A percentile compares a stretch with the other conserved stretches of the same genome.
Conservation (phyloP, 2,797 vertebrate genomes). For the Syndactyla subalaris region DNA sequence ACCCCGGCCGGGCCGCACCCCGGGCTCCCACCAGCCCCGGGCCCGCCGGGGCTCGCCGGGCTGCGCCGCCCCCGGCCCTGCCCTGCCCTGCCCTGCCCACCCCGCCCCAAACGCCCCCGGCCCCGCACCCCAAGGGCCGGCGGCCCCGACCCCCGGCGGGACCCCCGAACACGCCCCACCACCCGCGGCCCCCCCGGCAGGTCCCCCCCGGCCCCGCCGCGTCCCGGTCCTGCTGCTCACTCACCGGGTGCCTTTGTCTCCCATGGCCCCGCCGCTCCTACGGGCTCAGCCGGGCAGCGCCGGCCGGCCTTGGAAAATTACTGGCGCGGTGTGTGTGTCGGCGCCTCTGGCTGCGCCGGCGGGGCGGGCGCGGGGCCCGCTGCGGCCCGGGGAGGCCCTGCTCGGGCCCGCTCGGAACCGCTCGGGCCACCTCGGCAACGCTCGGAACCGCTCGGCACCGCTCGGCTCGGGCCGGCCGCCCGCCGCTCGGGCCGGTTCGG, state of each 20-base stretch:
- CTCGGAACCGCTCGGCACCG: not conserved
- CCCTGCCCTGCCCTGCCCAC: too few relatives aligned
- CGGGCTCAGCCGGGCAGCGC: not conserved
- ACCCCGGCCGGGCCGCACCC: not conserved
- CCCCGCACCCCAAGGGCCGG: not conserved
- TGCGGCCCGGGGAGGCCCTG: not conserved
- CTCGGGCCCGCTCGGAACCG: conserved; percentile 5
- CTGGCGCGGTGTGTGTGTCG: not conserved
- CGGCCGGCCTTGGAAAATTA: conserved; percentile 14
- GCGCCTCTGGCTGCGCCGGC: not conserved
- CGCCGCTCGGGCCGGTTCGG: not conserved
- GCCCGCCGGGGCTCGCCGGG: not conserved
- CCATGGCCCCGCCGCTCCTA: not conserved
- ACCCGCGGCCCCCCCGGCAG: not conserved
- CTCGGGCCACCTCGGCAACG: not conserved
- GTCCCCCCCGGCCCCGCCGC: not conserved
- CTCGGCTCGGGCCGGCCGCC: not conserved
- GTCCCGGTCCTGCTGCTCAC: not conserved
- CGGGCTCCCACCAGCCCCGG: not conserved
- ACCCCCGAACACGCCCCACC: too few relatives aligned
- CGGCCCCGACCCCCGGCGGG: not conserved
- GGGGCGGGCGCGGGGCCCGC: not conserved
- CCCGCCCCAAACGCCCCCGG: not conserved
- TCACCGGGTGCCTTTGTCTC: conserved; percentile 16
- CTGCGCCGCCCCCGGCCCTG: not conserved